Evolutionary conservation across 2,113 vertebrate species (phyloP), one percentile per base, ranked within the genome.

Genomic region (Herpailurus yagouaroundi): DNA sequence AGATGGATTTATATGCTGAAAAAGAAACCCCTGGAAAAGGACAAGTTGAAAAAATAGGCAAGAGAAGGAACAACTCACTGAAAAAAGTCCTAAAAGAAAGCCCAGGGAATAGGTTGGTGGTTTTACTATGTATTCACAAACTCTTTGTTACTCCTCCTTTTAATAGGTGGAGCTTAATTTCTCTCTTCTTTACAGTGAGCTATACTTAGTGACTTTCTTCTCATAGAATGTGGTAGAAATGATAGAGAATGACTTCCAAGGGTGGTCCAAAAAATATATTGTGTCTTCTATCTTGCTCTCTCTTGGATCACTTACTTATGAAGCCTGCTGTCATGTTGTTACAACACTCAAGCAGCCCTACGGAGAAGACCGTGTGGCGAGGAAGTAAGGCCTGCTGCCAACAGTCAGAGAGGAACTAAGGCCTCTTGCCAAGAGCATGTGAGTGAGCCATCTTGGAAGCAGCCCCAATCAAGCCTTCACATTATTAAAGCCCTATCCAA

Each of bases 61-160:
- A 91, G 33, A 82, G 21, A 94, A 69, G 82, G 5, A 36, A 81
- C 52, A 94, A 63, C 77, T 89, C 50, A 95, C 27, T 41, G 29
- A 94, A 76, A 77, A 92, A 94, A 81, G 11, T 57, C 52, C 31
- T 76, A 90, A 15, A 93, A 93, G 64, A 96, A 73, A 38, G 71
- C 8, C 77, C 14, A 91, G 6, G 9, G 60, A 15, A 60, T 10
- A 91, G 69, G 10, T 52, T 57, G 36, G 18, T 89, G 45, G 10
- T 71, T 87, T 93, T 77, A 48, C 88, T 91, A 79, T 18, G 86
- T 14, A 50, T 27, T 33, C 19, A n/a, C 52, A 87, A 92, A 84
- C 36, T 89, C 25, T 89, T 77, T 85, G 14, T 60, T 95, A 77
- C 13, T 93, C 85, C 48, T 64, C n/a, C 52, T 23, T 83, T 93